Percentiles rank a stretch among this genome's conserved stretches.
Conservation (phyloP, 2,113 vertebrate species). For the Meles meles region DNA sequence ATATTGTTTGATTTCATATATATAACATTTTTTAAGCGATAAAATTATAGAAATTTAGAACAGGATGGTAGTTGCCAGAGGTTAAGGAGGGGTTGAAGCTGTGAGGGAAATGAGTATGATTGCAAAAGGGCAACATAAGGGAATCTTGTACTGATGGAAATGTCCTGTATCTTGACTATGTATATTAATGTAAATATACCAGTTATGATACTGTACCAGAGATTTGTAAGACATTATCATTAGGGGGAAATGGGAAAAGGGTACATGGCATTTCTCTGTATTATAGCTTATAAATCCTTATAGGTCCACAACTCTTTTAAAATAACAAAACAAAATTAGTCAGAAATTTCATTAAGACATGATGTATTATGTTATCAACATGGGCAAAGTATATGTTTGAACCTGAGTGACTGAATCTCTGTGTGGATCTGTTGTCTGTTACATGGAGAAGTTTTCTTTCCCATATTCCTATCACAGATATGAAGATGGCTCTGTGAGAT, state of each 20-base stretch:
- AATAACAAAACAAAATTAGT: not conserved
- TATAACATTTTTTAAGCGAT: not conserved
- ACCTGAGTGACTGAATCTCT: not conserved
- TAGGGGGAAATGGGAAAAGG: not conserved
- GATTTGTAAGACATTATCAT: not conserved
- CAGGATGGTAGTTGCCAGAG: not conserved
- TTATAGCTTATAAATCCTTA: not conserved
- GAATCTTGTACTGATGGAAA: not conserved
- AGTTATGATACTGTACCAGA: not conserved
- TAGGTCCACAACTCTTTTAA: not conserved
- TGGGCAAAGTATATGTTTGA: not conserved
- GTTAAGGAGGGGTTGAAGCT: not conserved
- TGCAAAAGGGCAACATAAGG: too few relatives aligned
- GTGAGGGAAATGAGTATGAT: accelerated
- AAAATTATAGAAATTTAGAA: not conserved
- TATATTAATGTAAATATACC: not conserved
- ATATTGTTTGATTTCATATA: not conserved
- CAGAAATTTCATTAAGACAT: not conserved
- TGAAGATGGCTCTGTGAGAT: not conserved
- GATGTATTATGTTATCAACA: not conserved
- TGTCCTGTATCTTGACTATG: not conserved
- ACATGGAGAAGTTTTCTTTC: not conserved
- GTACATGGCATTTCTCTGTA: not conserved
- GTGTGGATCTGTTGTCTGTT: not conserved
- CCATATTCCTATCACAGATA: not conserved